Percentiles rank a stretch among this genome's conserved stretches.
phyloP scores from a whole-genome alignment of 2,113 vertebrate genomes.

The Perca flavescens region DNA sequence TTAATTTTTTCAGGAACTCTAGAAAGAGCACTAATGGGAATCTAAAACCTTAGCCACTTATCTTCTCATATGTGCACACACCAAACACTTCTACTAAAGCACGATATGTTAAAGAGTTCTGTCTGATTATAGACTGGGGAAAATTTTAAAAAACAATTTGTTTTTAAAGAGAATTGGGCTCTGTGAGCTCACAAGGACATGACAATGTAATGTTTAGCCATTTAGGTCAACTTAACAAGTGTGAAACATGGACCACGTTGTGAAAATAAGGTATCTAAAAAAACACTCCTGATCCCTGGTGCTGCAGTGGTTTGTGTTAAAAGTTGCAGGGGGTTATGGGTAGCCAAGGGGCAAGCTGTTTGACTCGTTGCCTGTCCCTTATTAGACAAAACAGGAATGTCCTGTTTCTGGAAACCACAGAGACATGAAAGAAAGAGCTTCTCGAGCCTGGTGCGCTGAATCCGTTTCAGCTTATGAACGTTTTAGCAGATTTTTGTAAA shows the following conservation, averaged over 20 bases:
- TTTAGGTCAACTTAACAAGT: neutral
- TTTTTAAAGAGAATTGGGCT: neutral
- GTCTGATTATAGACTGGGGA: neutral
- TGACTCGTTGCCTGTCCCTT: neutral
- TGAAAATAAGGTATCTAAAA: neutral
- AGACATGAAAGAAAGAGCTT: constrained; percentile 27
- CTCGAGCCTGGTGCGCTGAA: neutral
- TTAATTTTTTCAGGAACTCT: neutral
- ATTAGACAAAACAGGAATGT: constrained; percentile 31
- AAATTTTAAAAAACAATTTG: neutral
- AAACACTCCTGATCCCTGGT: neutral
- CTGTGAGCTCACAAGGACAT: neutral
- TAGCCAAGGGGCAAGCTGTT: constrained; percentile 32
- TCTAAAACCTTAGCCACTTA: neutral
- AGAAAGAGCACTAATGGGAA: neutral
- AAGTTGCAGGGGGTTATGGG: constrained; percentile 25
- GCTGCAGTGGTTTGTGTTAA: neutral
- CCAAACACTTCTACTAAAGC: neutral
- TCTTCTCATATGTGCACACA: neutral
- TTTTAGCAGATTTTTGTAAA: neutral
- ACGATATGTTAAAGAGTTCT: neutral
- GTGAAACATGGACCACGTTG: neutral
- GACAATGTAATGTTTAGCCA: neutral
- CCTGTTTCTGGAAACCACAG: neutral
- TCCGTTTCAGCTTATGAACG: neutral